phyloP scores from a whole-genome alignment of 1,140 invertebrate species.

The Drusus annulatus region DNA sequence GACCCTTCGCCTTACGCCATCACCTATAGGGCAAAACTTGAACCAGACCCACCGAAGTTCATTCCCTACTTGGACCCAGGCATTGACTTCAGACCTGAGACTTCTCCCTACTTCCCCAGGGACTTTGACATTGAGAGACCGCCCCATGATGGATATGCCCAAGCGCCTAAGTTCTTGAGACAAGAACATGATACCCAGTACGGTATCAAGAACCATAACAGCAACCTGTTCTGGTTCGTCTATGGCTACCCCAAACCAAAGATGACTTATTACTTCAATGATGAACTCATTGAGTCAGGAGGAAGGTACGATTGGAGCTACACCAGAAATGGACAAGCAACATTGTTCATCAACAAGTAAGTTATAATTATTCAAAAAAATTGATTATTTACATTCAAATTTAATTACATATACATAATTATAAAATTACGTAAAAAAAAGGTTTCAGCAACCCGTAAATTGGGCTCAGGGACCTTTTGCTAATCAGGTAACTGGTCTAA shows the following conservation, averaged over 20 bases:
- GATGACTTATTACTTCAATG: conserved; percentile 91
- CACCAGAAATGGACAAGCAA: conserved; percentile 90
- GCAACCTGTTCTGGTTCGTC: conserved; percentile 91
- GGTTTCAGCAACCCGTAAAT: too few species aligned
- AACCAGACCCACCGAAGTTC: conserved; percentile 85
- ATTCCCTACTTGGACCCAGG: conserved; percentile 85
- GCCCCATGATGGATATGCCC: conserved; percentile 85
- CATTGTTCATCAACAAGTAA: conserved; percentile 88
- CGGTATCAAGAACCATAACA: conserved; percentile 90
- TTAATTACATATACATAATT: not conserved
- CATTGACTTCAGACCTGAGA: conserved; percentile 89
- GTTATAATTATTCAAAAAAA: conserved; percentile 55
- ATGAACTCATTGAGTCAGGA: conserved; percentile 84
- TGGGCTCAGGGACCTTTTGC: too few species aligned
- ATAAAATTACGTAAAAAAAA: too few species aligned
- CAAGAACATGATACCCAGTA: conserved; percentile 90
- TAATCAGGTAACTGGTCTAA: too few species aligned
- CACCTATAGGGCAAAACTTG: conserved; percentile 85
- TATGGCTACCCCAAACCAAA: conserved; percentile 94
- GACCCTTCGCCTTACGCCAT: conserved; percentile 92
- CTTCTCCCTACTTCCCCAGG: conserved; percentile 90
- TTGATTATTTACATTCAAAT: not conserved
- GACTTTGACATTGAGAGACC: conserved; percentile 92
- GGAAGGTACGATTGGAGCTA: conserved; percentile 89
- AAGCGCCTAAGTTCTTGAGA: conserved; percentile 86